Evolutionary conservation across 1,140 invertebrate genomes (phyloP), one percentile per base, ranked within the genome.

Genomic region (Philotrypesis tridentata): DNA sequence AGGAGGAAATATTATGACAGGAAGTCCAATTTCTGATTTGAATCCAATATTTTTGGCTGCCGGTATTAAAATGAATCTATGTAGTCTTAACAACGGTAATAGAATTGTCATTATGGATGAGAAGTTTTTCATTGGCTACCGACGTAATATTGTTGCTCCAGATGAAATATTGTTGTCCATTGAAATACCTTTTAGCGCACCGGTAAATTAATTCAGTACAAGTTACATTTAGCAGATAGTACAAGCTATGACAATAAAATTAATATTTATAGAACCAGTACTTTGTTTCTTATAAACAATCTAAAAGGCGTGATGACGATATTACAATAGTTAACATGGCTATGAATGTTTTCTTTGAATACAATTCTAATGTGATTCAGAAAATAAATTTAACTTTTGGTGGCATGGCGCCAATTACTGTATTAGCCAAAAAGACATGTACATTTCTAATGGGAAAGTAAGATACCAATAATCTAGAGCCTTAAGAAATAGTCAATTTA

Each of bases 11-110:
- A 97, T 99, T 73, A 96, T 98, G 92, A 98, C 97, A 0, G 97
- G 97, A 27, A 98, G 97, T 91, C 98, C 98, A 0, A 99, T 99
- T 88, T 98, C 97, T 7, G 98, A 99, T 92, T 93, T 99, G 86
- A 98, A 98, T 92, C 97, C 98, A 23, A 95, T 99, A 83, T 94
- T 98, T 80, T 95, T 98, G 93, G 96, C 97, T 12, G 94, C 95
- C 74, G 92, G 93, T 83, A 84, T 90, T 14, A 88, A 89, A 55
- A 84, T 91, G 37, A 88, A 87, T 82, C 17, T 89, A 7, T 86
- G 93, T 93, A 87, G 93, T 89, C 68, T 92, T 85, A 88, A 87
- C 11, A 89, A 88, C 71, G 94, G 93, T 65, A 86, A 87, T 14
- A 93, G 96, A 86, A 91, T 92, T 60, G 92, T 98, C 6, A 87